These are phyloP conservation scores for Nothocercus nigrocapillus DNA, from an alignment of 2,113 vertebrate species.

Conservation along the genomic window DNA sequence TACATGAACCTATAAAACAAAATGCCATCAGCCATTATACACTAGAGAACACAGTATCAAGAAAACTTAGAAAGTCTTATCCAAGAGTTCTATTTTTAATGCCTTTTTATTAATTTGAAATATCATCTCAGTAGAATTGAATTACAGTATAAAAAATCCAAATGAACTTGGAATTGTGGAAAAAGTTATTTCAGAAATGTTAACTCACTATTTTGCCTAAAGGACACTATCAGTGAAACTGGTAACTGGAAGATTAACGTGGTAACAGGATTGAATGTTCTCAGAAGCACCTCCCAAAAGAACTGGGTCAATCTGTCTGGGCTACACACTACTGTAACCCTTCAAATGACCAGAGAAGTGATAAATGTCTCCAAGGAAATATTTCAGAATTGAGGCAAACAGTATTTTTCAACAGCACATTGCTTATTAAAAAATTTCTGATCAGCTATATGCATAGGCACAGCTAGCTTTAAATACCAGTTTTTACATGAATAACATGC, in stretches of 20 bases:
- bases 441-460: background rate
- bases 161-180: background rate
- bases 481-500: background rate
- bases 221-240: rapidly evolving
- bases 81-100: background rate
- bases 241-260: background rate
- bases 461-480: background rate
- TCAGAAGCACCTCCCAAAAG: background rate
- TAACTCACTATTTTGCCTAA: background rate
- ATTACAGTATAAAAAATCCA: rapidly evolving
- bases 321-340: background rate
- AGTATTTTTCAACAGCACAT: background rate
- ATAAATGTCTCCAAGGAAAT: background rate
- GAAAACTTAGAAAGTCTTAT: background rate
- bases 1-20: background rate
- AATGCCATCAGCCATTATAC: background rate
- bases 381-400: background rate
- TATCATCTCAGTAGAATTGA: background rate
- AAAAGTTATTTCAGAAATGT: background rate
- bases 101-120: background rate
- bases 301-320: background rate
- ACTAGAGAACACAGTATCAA: background rate
- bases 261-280: background rate
- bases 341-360: background rate
- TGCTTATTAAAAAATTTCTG: background rate